phyloP scores from a whole-genome alignment of 64 coral and sea anemone genomes.

The Montipora sp. region DNA sequence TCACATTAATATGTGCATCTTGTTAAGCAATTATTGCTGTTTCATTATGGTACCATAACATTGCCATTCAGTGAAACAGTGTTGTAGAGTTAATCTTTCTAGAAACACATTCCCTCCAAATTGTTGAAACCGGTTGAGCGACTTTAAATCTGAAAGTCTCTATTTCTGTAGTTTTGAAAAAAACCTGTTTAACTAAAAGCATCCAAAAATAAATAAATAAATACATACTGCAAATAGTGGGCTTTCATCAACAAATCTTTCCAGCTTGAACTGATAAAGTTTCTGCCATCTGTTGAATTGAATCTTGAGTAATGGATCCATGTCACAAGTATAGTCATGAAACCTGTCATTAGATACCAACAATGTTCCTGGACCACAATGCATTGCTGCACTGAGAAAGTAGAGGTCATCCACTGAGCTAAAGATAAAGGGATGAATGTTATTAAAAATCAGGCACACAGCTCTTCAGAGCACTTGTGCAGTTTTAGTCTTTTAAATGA shows the following conservation, averaged over 20 bases:
- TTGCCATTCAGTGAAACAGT: too few species aligned
- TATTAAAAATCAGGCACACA: neutral
- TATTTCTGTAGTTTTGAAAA: too few species aligned
- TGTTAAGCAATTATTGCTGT: too few species aligned
- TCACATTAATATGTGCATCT: too few species aligned
- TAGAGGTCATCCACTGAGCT: conserved; percentile 81
- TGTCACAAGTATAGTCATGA: conserved; percentile 44
- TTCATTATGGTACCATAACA: too few species aligned
- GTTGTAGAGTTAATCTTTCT: too few species aligned
- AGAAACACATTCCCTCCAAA: too few species aligned
- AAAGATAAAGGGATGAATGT: neutral
- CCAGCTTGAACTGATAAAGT: conserved; percentile 48
- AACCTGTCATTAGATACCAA: conserved; percentile 84
- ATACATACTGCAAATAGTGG: conserved; percentile 65
- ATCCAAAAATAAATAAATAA: neutral
- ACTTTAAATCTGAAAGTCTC: too few species aligned
- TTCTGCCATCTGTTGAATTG: conserved; percentile 74
- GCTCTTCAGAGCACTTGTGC: neutral
- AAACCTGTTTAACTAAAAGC: too few species aligned
- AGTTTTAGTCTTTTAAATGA: neutral
- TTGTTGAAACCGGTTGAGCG: too few species aligned
- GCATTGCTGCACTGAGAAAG: conserved; percentile 81
- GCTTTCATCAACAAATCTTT: conserved; percentile 12
- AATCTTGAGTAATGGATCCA: conserved; percentile 46
- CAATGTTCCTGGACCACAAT: conserved; percentile 80